A percentile compares a stretch with the other conserved stretches of the same genome.
phyloP scores from a whole-genome alignment of 2,113 vertebrate genomes.

The Pyxicephalus adspersus region DNA sequence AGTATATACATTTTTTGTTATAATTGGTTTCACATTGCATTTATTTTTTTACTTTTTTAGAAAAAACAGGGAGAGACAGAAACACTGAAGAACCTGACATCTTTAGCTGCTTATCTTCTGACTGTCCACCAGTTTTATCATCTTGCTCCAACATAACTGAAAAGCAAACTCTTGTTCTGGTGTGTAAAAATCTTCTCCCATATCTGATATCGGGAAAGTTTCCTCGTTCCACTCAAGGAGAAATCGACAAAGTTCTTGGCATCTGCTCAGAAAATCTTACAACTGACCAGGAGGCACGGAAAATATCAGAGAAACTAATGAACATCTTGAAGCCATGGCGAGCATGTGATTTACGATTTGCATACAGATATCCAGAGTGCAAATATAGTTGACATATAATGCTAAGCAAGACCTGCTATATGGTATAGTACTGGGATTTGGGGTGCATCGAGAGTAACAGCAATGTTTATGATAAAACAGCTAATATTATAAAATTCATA shows the following conservation, averaged over 20 bases:
- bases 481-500: no score
- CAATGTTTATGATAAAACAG: no score
- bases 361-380: slow-evolving; percentile 85
- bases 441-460: no score
- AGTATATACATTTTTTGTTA: no score
- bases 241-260: not conserved
- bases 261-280: not conserved
- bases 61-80: not conserved
- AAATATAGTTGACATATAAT: slow-evolving; percentile 68
- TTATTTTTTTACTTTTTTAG: not conserved
- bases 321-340: slow-evolving; percentile 71
- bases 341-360: slow-evolving; percentile 74
- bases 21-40: not conserved
- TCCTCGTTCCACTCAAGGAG: slow-evolving; percentile 2
- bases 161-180: slow-evolving; percentile 60
- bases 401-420: no score
- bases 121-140: slow-evolving; percentile 65
- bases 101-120: slow-evolving; percentile 78
- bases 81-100: slow-evolving; percentile 70
- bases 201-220: slow-evolving; percentile 5
- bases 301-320: slow-evolving; percentile 63
- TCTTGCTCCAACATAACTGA: slow-evolving; percentile 71
- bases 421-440: no score
- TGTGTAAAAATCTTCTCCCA: slow-evolving; percentile 14
- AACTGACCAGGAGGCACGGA: slow-evolving; percentile 57